Evolutionary conservation across 2,888 invertebrate genomes (phyloP).

Genomic region (Andricus quercusramuli): DNA sequence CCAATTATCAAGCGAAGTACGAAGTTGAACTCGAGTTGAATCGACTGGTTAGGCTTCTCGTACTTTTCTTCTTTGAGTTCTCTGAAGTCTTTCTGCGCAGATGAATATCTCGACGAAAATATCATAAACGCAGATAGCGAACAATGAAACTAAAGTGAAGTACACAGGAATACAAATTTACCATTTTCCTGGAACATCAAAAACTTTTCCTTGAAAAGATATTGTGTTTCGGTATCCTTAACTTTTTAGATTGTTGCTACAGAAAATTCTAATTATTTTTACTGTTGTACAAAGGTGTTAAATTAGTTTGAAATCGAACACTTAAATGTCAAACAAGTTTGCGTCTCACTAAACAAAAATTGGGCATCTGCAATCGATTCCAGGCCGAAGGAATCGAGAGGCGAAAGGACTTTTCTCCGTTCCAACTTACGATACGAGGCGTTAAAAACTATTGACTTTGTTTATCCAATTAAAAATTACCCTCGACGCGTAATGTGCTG

Average conservation of each 20-base stretch:
- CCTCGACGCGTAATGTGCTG: background rate
- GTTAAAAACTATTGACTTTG: slow-evolving; percentile 25
- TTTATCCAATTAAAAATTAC: slow-evolving; percentile 16
- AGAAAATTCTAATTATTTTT: background rate
- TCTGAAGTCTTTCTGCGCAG: slow-evolving; percentile 25
- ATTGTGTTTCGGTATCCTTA: background rate
- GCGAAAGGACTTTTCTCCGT: slow-evolving; percentile 53
- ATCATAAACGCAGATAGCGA: background rate
- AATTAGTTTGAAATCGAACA: slow-evolving; percentile 15
- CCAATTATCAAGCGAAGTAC: background rate
- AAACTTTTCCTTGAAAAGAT: background rate
- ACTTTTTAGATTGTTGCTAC: background rate
- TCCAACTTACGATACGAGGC: slow-evolving; percentile 17
- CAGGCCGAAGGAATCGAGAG: slow-evolving; percentile 51
- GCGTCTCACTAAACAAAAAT: slow-evolving; percentile 50
- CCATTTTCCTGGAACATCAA: background rate
- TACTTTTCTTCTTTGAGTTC: slow-evolving; percentile 9
- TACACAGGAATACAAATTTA: background rate
- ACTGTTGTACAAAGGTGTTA: slow-evolving; percentile 5
- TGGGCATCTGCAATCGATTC: slow-evolving; percentile 50
- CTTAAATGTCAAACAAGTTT: slow-evolving; percentile 63
- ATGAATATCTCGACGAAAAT: slow-evolving; percentile 13
- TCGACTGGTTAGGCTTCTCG: background rate
- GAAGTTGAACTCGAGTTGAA: background rate
- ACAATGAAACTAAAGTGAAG: background rate